Conservation (phyloP, 2,888 invertebrate species). For the Caenorhabditis japonica region DNA sequence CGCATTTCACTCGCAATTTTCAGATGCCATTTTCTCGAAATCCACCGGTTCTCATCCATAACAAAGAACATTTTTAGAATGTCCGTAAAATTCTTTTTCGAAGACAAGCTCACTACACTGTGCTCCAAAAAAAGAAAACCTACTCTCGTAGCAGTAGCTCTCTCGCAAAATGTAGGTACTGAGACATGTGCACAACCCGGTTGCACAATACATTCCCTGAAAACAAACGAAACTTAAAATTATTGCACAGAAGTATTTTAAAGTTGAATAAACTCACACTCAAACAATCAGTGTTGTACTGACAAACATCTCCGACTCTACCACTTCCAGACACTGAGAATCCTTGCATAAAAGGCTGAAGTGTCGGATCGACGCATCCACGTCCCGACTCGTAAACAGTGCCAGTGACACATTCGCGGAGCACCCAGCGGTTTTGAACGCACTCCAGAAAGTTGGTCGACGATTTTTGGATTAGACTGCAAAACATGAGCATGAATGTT, state of each 20-base stretch:
- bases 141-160: slow-evolving; percentile 69
- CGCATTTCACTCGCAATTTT: too few relatives aligned
- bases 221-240: not conserved
- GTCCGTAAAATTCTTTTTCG: too few relatives aligned
- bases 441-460: slow-evolving; percentile 56
- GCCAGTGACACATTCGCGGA: slow-evolving; percentile 58
- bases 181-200: slow-evolving; percentile 63
- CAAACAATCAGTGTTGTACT: slow-evolving; percentile 68
- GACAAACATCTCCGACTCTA: slow-evolving; percentile 65
- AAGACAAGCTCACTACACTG: too few relatives aligned
- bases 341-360: slow-evolving; percentile 64
- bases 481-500: too few relatives aligned
- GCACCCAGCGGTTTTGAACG: slow-evolving; percentile 40
- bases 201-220: slow-evolving; percentile 70
- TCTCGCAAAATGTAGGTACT: slow-evolving; percentile 66
- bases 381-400: slow-evolving; percentile 53
- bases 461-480: slow-evolving; percentile 55
- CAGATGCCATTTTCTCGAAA: too few relatives aligned
- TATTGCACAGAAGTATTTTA: not conserved
- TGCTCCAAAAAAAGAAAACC: slow-evolving; percentile 15
- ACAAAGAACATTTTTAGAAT: too few relatives aligned
- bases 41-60: too few relatives aligned
- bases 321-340: slow-evolving; percentile 67
- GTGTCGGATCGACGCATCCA: slow-evolving; percentile 66
- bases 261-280: slow-evolving; percentile 41